Percentiles rank a stretch among this genome's conserved stretches.
Conservation (phyloP, 2,113 vertebrate species). For the Callocephalon fimbriatum region DNA sequence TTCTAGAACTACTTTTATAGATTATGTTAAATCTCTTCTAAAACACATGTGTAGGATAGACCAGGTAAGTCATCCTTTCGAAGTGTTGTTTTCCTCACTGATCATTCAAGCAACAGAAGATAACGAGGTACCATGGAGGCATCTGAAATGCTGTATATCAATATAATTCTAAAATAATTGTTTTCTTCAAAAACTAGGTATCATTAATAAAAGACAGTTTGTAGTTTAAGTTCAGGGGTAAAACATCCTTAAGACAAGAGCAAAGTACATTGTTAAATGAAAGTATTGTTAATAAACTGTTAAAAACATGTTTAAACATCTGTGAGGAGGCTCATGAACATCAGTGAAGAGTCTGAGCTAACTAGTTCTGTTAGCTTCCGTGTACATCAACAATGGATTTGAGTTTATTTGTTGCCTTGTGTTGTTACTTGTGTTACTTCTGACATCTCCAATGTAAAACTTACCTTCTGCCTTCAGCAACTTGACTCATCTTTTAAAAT, state of each 20-base stretch:
- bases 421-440: neutral
- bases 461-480: neutral
- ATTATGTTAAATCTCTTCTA: neutral
- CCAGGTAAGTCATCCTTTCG: neutral
- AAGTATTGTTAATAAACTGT: neutral
- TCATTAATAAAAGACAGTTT: neutral
- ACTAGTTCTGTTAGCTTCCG: neutral
- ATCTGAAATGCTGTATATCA: neutral
- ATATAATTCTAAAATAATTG: neutral
- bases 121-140: neutral
- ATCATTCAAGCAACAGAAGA: neutral
- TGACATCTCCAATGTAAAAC: neutral
- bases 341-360: rapidly evolving
- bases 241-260: neutral
- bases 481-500: neutral
- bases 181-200: neutral
- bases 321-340: neutral
- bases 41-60: neutral
- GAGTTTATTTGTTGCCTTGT: neutral
- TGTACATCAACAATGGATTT: neutral
- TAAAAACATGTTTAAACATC: neutral
- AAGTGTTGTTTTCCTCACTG: neutral
- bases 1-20: neutral
- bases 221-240: neutral
- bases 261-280: neutral